Conservation (phyloP, 2,797 vertebrate species). For the Xenops minutus region DNA sequence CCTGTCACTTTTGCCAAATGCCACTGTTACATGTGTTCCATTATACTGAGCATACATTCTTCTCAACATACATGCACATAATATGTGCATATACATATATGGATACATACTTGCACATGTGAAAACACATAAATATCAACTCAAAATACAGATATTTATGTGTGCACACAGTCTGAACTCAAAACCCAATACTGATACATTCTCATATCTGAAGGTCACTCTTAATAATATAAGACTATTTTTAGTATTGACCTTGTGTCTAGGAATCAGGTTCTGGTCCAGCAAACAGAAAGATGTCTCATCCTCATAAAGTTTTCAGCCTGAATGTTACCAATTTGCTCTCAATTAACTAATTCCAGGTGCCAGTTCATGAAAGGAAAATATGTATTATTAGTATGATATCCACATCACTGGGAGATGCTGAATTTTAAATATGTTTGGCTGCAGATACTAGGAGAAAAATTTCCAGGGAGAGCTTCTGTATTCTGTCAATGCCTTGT, state of each 20-base stretch:
- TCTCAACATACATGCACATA: background rate
- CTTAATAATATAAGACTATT: background rate
- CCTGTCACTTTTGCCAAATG: background rate
- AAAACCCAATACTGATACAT: background rate
- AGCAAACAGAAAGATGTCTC: background rate
- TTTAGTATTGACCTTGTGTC: background rate
- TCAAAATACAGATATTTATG: background rate
- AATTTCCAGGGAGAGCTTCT: background rate
- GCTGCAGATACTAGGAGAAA: background rate
- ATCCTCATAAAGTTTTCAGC: background rate
- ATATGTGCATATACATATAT: rapidly evolving
- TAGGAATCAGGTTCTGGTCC: background rate
- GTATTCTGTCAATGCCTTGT: background rate
- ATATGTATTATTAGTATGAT: background rate
- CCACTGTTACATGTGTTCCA: rapidly evolving
- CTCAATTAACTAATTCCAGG: background rate
- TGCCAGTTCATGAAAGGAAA: background rate
- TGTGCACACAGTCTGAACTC: background rate
- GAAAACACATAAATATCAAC: background rate
- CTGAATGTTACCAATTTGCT: background rate
- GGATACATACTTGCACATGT: background rate
- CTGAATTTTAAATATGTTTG: background rate
- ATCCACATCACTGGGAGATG: background rate
- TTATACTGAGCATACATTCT: background rate
- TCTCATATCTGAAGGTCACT: background rate